These are phyloP conservation scores for Neostethus bicornis DNA, from an alignment of 2,797 vertebrate genomes.

Conservation along the genomic window DNA sequence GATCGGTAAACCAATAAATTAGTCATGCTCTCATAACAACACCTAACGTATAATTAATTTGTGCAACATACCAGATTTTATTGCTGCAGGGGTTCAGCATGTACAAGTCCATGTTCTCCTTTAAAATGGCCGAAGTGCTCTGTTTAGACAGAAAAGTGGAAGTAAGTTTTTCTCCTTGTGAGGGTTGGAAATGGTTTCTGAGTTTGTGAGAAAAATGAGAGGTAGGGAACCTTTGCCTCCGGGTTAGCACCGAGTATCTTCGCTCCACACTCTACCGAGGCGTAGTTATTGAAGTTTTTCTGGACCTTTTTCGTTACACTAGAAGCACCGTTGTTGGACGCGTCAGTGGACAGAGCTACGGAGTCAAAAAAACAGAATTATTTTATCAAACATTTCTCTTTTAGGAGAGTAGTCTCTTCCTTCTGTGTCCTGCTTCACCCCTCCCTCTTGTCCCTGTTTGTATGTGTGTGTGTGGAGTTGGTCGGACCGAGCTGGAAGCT, in stretches of 20 bases:
- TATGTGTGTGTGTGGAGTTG: no score
- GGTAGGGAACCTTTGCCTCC: constrained; percentile 91
- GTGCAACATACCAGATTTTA: constrained; percentile 88
- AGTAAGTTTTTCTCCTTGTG: neutral
- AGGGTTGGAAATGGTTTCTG: neutral
- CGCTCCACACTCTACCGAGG: constrained; percentile 96
- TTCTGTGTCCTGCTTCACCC: no score
- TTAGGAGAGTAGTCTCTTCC: no score
- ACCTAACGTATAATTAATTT: no score
- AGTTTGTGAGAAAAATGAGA: neutral
- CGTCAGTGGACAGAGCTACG: constrained; percentile 86
- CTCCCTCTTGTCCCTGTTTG: no score
- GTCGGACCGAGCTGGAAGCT: no score
- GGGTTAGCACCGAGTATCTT: constrained; percentile 94
- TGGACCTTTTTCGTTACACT: constrained; percentile 88
- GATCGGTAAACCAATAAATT: no score
- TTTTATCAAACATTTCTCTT: neutral
- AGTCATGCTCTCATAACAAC: no score
- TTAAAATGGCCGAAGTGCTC: constrained; percentile 96
- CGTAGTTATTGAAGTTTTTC: constrained; percentile 97
- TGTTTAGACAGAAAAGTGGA: constrained; percentile 61
- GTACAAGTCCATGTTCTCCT: constrained; percentile 97
- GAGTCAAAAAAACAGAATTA: neutral
- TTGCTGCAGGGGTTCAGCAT: constrained; percentile 98
- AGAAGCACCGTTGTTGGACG: constrained; percentile 82